Base-by-base conservation (phyloP, 2,113 vertebrate genomes). In the Nicator chloris region DNA sequence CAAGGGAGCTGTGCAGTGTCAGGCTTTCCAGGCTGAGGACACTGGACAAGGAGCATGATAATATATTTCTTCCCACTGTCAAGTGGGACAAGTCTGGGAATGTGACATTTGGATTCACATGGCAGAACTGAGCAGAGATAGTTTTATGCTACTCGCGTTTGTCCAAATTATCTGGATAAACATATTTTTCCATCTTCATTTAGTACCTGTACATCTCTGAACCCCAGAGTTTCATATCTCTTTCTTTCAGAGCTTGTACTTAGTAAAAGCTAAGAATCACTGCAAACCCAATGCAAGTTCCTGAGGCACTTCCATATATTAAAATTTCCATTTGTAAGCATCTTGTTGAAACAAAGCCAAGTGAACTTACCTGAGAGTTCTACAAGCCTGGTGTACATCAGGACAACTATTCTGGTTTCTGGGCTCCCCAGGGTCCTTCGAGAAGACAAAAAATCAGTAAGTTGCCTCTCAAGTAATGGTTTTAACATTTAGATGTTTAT, bases 311-410 rank as follows among this genome's bases (percentile, higher is more conserved):
- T 93, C 22, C 53, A 44, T 60, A n/a, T 45, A 78, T 66, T 95
- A 60, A 83, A 92, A 70, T 91, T 68, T 84, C 65, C 15, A 11
- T 92, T 81, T 88, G 27, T 86, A 95, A 93, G 79, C 79, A 45
- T 92, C 50, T 65, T 65, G 71, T 31, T 94, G 71, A 83, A 95
- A 90, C 35, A 80, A 86, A 80, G 82, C 79, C 82, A 70, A n/a
- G n/a, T 42, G 70, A 88, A 56, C 40, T 85, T 7, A 5, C 15
- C 14, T 4, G 2, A 66, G 85, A 73, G 44, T 68, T 70, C 56
- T 68, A 26, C 54, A 88, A 78, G 61, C 27, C 49, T 47, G 3
- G 6, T 9, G 18, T 47, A 59, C 2, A 0, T 50, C 76, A 56
- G 69, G 64, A 86, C 24, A 63, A 47, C 22, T 0, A 0, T 60